Conservation (phyloP, 2,113 vertebrate genomes). For the Ophiodon elongatus region DNA sequence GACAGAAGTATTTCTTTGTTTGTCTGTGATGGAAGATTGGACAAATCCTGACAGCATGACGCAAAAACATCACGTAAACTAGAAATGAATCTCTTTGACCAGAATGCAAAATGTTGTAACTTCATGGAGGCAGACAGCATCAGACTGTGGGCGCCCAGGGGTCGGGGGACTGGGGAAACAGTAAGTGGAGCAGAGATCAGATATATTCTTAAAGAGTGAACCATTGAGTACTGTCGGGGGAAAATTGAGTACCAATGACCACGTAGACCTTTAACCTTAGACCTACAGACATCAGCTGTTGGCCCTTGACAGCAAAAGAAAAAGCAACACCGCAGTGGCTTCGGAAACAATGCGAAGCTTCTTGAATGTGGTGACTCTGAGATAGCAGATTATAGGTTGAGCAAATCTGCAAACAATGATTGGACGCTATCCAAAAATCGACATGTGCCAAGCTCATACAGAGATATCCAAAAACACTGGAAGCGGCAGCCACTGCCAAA, state of each 20-base stretch:
- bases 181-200: not conserved
- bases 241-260: not conserved
- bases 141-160: not conserved
- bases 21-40: slow-evolving; percentile 6
- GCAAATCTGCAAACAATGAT: slow-evolving; percentile 58
- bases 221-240: not conserved
- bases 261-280: not conserved
- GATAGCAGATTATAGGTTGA: slow-evolving; percentile 25
- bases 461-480: slow-evolving; percentile 37
- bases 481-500: slow-evolving; percentile 1
- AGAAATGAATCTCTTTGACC: not conserved
- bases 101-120: not conserved
- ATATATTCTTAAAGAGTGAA: not conserved
- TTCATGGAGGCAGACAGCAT: not conserved
- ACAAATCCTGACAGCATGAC: slow-evolving; percentile 2
- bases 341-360: slow-evolving; percentile 9
- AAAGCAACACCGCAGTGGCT: slow-evolving; percentile 2
- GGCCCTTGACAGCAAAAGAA: not conserved
- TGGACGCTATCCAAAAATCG: slow-evolving; percentile 31
- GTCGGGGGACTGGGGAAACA: not conserved
- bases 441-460: slow-evolving; percentile 22
- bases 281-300: not conserved
- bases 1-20: not conserved
- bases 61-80: not conserved
- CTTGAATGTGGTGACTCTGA: slow-evolving; percentile 5